Conservation (phyloP, 2,113 vertebrate genomes). For the Embiotoca jacksoni region DNA sequence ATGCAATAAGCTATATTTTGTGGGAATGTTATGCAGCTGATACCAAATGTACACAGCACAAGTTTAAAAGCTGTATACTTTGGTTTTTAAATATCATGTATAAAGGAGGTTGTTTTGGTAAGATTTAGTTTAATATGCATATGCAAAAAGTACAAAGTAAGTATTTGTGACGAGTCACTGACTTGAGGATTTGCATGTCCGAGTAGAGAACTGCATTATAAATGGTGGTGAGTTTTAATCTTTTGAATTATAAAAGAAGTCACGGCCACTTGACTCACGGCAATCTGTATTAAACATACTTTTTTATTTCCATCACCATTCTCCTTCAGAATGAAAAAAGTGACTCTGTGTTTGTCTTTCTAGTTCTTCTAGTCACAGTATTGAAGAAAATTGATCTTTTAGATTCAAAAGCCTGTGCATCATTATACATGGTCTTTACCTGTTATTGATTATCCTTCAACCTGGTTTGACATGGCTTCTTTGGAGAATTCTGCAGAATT, state of each 20-base stretch:
- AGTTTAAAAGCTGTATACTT: constrained; percentile 14
- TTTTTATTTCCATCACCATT: constrained; percentile 6
- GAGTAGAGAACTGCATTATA: constrained; percentile 9
- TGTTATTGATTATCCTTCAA: constrained; percentile 71
- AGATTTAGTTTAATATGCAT: constrained; percentile 23
- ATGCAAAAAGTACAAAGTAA: constrained; percentile 2
- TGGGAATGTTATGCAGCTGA: not conserved
- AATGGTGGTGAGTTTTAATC: constrained; percentile 28
- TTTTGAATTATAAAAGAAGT: constrained; percentile 39
- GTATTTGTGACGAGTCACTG: constrained; percentile 41
- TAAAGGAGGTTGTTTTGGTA: not conserved
- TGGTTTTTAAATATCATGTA: constrained; percentile 15
- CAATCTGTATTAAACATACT: too few relatives aligned
- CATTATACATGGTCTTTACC: constrained; percentile 47
- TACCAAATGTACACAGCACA: constrained; percentile 1
- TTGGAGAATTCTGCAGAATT: constrained; percentile 50
- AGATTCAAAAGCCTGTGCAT: constrained; percentile 48
- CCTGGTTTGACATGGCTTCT: constrained; percentile 52
- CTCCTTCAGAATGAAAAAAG: constrained; percentile 13
- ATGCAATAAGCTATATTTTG: constrained; percentile 16
- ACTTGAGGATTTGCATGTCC: constrained; percentile 47
- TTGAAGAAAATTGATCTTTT: constrained; percentile 52
- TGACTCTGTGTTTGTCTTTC: constrained; percentile 18
- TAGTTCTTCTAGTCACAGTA: constrained; percentile 39
- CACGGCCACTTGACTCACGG: not conserved